Conservation (phyloP, 2,888 invertebrate species). For the Rapana venosa region DNA sequence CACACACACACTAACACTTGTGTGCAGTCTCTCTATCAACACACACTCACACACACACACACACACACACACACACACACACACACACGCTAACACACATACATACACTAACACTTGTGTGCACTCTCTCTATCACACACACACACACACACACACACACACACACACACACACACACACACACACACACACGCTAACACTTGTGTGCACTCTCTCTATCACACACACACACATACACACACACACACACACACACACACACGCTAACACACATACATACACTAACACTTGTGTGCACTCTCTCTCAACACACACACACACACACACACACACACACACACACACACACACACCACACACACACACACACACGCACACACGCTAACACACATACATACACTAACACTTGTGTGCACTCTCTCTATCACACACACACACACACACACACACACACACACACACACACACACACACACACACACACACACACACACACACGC, state of each 20-base stretch:
- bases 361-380: background rate
- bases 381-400: slow-evolving; percentile 10
- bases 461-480: background rate
- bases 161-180: background rate
- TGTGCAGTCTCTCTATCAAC: background rate
- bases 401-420: background rate
- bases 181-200: too few species aligned
- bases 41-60: background rate
- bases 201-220: too few species aligned
- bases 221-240: background rate
- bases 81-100: background rate
- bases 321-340: background rate
- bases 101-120: background rate
- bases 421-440: background rate
- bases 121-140: background rate
- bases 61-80: background rate
- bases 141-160: background rate
- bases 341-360: background rate
- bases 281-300: background rate
- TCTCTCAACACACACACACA: too few species aligned
- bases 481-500: slow-evolving; percentile 20
- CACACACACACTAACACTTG: too few species aligned
- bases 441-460: background rate
- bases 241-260: slow-evolving; percentile 4
- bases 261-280: background rate